Evolutionary conservation across 2,113 vertebrate species (phyloP), one percentile per base, ranked within the genome.

Genomic region (Pao palembangensis): DNA sequence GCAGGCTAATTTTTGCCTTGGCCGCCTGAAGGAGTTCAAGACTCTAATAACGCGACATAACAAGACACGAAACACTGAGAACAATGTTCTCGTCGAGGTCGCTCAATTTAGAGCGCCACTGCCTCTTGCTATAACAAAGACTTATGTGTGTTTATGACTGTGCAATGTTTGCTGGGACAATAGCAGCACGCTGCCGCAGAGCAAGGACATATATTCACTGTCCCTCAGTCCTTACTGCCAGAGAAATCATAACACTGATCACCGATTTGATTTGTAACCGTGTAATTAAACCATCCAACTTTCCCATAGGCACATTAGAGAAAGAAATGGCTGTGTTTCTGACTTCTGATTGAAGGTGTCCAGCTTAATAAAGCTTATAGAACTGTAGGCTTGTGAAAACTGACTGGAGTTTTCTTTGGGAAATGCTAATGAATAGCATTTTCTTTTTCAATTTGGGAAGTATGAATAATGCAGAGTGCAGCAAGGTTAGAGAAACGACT

Each of bases 381-480:
- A 43, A 58, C 21, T 10, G 43, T 38, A 5, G 13, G 10, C 25
- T 31, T 18, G 2, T 48, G 14, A 5, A 44, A 43, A 18, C 18
- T 64, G 16, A 25, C 16, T 47, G 34, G 55, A 8, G 5, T 38
- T 61, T 61, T 50, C 19, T 28, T 1, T 31, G 47, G n/a, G 31
- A 23, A 42, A 43, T 28, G 55, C 23, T 31, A 31, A 31, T 31
- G 28, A 31, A 31, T 31, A 31, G 5, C 5, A 31, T 31, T 31
- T 31, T 31, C 16, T 17, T 25, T 41, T 51, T 57, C 19, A 18
- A 44, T 69, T 21, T 59, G 18, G n/a, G 65, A 58, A 43, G 31
- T n/a, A 78, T 71, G 31, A 78, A 72, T 82, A 78, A 78, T 80
- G 38, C 64, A 81, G 25, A 28, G 21, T 34, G n/a, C 49, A n/a